phyloP scores from a whole-genome alignment of 1,140 invertebrate genomes.

The Megathymus violae region DNA sequence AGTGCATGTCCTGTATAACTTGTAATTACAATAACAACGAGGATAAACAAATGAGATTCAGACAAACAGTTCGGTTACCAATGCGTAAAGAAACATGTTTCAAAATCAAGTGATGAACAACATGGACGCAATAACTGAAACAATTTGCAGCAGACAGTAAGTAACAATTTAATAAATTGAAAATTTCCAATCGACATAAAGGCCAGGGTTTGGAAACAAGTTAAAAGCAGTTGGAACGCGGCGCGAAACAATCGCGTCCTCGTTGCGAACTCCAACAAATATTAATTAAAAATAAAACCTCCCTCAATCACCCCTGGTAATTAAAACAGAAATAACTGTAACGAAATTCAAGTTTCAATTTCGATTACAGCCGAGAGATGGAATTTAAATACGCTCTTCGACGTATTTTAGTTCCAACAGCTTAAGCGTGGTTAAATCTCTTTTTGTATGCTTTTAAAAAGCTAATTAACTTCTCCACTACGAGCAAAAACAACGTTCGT shows the following conservation, averaged over 20 bases:
- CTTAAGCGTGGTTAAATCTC: slow-evolving; percentile 27
- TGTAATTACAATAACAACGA: too few relatives aligned
- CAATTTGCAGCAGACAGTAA: slow-evolving; percentile 20
- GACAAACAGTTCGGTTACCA: too few relatives aligned
- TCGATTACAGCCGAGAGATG: slow-evolving; percentile 46
- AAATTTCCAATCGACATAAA: slow-evolving; percentile 37
- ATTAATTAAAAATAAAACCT: slow-evolving; percentile 76
- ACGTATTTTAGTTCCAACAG: slow-evolving; percentile 44
- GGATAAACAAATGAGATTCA: too few relatives aligned
- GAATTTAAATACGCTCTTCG: slow-evolving; percentile 41
- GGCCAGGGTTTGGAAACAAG: slow-evolving; percentile 39
- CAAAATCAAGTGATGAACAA: slow-evolving; percentile 19
- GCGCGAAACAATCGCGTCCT: slow-evolving; percentile 55
- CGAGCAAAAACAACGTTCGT: slow-evolving; percentile 27
- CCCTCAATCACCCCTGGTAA: slow-evolving; percentile 57
- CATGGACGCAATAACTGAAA: not conserved
- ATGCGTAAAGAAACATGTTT: not conserved
- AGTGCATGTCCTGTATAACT: too few relatives aligned
- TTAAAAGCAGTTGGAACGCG: slow-evolving; percentile 47
- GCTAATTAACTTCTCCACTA: slow-evolving; percentile 33
- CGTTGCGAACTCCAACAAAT: slow-evolving; percentile 53
- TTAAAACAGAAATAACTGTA: slow-evolving; percentile 68
- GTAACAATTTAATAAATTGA: slow-evolving; percentile 32
- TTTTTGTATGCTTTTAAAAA: slow-evolving; percentile 19
- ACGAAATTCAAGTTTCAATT: slow-evolving; percentile 55